Percentiles rank a stretch among this genome's conserved stretches.
Conservation (phyloP, 2,888 invertebrate genomes). For the Ditula angustiorana region DNA sequence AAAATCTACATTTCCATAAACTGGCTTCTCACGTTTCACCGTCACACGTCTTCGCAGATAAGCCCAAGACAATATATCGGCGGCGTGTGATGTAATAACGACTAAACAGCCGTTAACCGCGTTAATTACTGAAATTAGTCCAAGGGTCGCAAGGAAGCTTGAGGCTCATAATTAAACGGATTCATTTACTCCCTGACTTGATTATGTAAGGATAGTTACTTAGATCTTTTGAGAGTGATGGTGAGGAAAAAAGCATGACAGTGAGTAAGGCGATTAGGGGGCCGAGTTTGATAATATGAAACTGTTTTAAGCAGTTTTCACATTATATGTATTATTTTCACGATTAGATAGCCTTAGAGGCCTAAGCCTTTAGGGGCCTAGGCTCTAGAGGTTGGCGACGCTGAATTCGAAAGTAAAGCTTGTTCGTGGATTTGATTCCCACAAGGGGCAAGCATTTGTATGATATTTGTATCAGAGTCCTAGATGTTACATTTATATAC, state of each 20-base stretch:
- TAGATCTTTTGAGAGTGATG: conserved; percentile 11
- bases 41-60: background rate
- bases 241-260: background rate
- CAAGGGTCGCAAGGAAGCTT: conserved; percentile 57
- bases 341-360: too few relatives aligned
- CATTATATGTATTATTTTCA: too few relatives aligned
- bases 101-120: conserved; percentile 51
- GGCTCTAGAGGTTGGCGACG: too few relatives aligned
- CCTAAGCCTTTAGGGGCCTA: too few relatives aligned
- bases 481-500: too few relatives aligned
- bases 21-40: background rate
- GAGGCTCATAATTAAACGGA: conserved; percentile 66
- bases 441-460: too few relatives aligned
- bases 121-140: conserved; percentile 63
- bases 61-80: conserved; percentile 12
- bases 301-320: too few relatives aligned
- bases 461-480: too few relatives aligned
- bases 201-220: conserved; percentile 47
- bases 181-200: conserved; percentile 65
- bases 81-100: conserved; percentile 39
- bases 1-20: background rate
- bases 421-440: too few relatives aligned
- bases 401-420: too few relatives aligned
- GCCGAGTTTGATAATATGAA: too few relatives aligned
- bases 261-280: too few relatives aligned